Evolutionary conservation across 2,797 vertebrate genomes (phyloP).

Genomic region (Kryptolebias ocellatus): DNA sequence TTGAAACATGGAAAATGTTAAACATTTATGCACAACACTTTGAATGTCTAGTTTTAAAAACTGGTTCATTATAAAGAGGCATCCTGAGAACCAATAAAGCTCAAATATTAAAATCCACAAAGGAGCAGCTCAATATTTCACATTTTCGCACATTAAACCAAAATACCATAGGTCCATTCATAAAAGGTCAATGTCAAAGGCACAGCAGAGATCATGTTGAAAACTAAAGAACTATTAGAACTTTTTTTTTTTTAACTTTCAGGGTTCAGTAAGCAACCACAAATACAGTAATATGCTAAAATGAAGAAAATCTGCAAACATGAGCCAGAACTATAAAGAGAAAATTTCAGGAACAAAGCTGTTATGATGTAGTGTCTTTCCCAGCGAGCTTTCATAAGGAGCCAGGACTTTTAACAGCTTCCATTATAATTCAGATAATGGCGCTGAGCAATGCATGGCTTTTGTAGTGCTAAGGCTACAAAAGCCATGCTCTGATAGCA

Average conservation of each 20-base stretch:
- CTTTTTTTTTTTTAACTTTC: slow-evolving; percentile 24
- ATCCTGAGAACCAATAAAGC: slow-evolving; percentile 15
- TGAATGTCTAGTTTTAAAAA: slow-evolving; percentile 5
- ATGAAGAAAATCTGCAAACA: slow-evolving; percentile 57
- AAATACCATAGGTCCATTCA: slow-evolving; percentile 36
- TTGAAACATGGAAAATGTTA: neutral
- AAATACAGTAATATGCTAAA: slow-evolving; percentile 58
- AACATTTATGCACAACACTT: neutral
- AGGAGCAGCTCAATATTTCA: slow-evolving; percentile 10
- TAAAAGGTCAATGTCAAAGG: slow-evolving; percentile 30
- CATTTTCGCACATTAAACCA: slow-evolving; percentile 29
- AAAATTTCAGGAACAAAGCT: slow-evolving; percentile 42
- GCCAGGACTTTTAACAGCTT: slow-evolving; percentile 31
- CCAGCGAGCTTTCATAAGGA: slow-evolving; percentile 45
- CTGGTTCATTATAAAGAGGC: slow-evolving; percentile 15
- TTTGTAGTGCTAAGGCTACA: slow-evolving; percentile 10
- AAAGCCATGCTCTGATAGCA: slow-evolving; percentile 45
- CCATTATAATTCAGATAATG: slow-evolving; percentile 43
- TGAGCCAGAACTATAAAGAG: slow-evolving; percentile 54
- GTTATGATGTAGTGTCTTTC: slow-evolving; percentile 56
- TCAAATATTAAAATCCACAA: slow-evolving; percentile 25
- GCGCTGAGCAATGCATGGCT: slow-evolving; percentile 7
- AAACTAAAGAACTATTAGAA: slow-evolving; percentile 51
- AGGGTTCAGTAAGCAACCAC: slow-evolving; percentile 56
- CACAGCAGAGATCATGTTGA: slow-evolving; percentile 49